A percentile compares a stretch with the other conserved stretches of the same genome.
phyloP scores from a whole-genome alignment of 2,797 vertebrate genomes.

The Glossophaga mutica region DNA sequence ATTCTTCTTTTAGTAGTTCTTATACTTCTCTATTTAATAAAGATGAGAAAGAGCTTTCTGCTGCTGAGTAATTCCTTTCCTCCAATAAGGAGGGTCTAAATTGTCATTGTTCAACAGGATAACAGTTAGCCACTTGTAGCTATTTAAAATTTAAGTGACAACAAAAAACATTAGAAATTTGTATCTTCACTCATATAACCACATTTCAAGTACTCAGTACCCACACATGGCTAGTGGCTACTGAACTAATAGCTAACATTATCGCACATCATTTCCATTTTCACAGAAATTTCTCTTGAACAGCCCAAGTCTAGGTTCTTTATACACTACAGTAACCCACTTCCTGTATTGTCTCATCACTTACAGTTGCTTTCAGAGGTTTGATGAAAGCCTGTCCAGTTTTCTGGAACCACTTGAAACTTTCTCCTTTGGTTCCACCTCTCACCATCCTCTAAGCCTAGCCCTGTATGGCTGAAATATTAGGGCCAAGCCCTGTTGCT shows the following conservation, averaged over 20 bases:
- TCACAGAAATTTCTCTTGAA: neutral
- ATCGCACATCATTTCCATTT: neutral
- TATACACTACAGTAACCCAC: neutral
- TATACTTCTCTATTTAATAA: neutral
- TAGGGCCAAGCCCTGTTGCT: neutral
- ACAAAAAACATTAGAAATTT: neutral
- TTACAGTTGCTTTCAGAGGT: neutral
- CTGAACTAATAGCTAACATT: neutral
- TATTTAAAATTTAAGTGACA: slow-evolving; percentile 15
- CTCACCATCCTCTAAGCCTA: neutral
- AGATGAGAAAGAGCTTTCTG: neutral
- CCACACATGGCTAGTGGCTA: neutral
- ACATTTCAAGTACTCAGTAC: neutral
- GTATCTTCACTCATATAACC: neutral
- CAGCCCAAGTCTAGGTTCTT: neutral
- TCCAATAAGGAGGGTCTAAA: neutral
- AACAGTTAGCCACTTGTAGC: neutral
- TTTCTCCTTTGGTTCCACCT: neutral
- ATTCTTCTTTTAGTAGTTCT: neutral
- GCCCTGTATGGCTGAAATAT: neutral
- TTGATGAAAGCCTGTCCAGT: neutral
- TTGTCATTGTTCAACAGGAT: neutral
- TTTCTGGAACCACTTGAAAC: neutral
- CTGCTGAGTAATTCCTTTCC: neutral
- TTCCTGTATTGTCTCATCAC: neutral